Conservation (phyloP, 1,140 invertebrate genomes). For the Drosophila quadrilineata region DNA sequence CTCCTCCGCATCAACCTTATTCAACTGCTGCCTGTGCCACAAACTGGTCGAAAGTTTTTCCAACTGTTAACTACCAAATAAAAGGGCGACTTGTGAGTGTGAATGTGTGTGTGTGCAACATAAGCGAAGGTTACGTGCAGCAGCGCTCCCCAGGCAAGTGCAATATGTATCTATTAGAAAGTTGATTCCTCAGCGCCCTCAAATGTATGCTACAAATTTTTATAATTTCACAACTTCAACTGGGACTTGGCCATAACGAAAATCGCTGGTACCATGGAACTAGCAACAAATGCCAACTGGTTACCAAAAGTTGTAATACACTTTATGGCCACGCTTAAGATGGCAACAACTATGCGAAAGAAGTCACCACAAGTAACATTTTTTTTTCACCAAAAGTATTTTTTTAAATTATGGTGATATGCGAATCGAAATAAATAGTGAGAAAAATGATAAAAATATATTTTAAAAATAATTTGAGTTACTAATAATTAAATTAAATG, state of each 20-base stretch:
- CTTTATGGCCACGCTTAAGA: too few relatives aligned
- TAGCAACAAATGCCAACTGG: conserved; percentile 51
- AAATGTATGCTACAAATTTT: conserved; percentile 73
- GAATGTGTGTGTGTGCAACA: conserved; percentile 20
- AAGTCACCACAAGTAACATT: too few relatives aligned
- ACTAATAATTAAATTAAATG: neutral
- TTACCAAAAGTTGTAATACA: conserved; percentile 50
- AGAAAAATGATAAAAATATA: too few relatives aligned
- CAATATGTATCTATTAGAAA: conserved; percentile 52
- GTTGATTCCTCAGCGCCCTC: conserved; percentile 30
- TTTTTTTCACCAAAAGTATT: too few relatives aligned
- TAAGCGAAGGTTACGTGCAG: conserved; percentile 41
- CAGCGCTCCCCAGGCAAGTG: too few relatives aligned
- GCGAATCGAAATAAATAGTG: too few relatives aligned
- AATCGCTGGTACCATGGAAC: conserved; percentile 68
- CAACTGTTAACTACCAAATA: conserved; percentile 64
- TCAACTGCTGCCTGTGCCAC: neutral
- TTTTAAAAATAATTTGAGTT: too few relatives aligned
- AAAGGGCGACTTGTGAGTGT: conserved; percentile 57
- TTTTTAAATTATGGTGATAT: too few relatives aligned
- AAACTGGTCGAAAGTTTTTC: conserved; percentile 24
- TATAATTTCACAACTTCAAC: conserved; percentile 61
- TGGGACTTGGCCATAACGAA: conserved; percentile 51
- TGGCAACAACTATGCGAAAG: too few relatives aligned
- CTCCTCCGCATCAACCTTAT: too few relatives aligned